These are phyloP conservation scores for Sesamia nonagrioides DNA, from an alignment of 1,140 invertebrate species.

Conservation along the genomic window DNA sequence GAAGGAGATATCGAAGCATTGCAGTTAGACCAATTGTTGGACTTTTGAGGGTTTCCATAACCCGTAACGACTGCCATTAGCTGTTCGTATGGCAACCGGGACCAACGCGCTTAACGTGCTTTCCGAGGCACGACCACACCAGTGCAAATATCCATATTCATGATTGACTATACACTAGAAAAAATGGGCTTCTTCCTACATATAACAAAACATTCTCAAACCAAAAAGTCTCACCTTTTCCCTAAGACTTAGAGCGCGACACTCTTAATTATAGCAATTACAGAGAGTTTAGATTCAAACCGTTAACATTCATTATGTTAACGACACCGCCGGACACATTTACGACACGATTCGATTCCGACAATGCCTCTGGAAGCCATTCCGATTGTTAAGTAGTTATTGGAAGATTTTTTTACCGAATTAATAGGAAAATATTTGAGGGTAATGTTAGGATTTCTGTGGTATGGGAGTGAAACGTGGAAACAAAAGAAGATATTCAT, in stretches of 20 bases:
- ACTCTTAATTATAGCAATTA: slow-evolving; percentile 31
- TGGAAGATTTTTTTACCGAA: not conserved
- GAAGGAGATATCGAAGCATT: too few relatives aligned
- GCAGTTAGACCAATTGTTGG: too few relatives aligned
- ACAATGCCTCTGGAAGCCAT: slow-evolving; percentile 19
- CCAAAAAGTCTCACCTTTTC: not conserved
- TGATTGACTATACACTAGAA: too few relatives aligned
- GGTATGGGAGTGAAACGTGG: not conserved
- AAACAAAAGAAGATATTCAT: too few relatives aligned
- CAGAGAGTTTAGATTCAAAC: slow-evolving; percentile 12
- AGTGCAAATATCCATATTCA: too few relatives aligned
- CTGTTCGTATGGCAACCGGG: too few relatives aligned
- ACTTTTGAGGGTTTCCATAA: too few relatives aligned
- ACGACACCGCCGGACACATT: slow-evolving; percentile 1
- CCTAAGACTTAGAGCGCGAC: not conserved
- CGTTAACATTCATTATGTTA: slow-evolving; percentile 13
- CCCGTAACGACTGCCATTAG: too few relatives aligned
- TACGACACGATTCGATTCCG: slow-evolving; percentile 8
- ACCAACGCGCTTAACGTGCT: too few relatives aligned
- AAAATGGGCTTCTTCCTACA: too few relatives aligned
- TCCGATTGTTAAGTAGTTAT: slow-evolving; percentile 33
- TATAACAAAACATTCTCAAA: not conserved
- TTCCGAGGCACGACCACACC: too few relatives aligned
- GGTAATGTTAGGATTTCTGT: not conserved
- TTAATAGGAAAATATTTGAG: slow-evolving; percentile 18